Percentiles rank a stretch among this genome's conserved stretches.
phyloP scores from a whole-genome alignment of 1,140 invertebrate species.

The Drosophila novamexicana region DNA sequence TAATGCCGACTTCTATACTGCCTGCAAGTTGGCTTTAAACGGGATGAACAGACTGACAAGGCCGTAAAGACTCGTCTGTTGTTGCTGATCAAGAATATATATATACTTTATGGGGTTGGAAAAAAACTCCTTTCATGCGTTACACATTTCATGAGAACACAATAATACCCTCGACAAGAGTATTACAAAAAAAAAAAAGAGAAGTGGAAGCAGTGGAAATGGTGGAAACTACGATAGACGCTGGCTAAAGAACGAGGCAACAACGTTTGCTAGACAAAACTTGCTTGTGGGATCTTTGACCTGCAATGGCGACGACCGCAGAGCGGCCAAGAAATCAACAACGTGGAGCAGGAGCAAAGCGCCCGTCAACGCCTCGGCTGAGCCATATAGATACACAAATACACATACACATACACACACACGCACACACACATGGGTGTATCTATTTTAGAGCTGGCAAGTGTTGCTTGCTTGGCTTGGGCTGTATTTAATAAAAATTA shows the following conservation, averaged over 20 bases:
- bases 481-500: slow-evolving; percentile 70
- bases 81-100: too few species aligned
- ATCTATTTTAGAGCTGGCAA: slow-evolving; percentile 60
- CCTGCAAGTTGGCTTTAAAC: too few species aligned
- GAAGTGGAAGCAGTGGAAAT: slow-evolving; percentile 59
- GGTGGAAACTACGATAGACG: slow-evolving; percentile 56
- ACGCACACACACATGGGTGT: slow-evolving; percentile 18
- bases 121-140: too few species aligned
- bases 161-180: too few species aligned
- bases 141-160: too few species aligned
- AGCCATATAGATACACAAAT: slow-evolving; percentile 48
- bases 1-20: too few species aligned
- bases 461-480: slow-evolving; percentile 37
- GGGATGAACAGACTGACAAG: too few species aligned
- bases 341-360: slow-evolving; percentile 60
- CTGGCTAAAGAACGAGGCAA: slow-evolving; percentile 42
- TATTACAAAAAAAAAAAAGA: background rate
- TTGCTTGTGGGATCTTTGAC: slow-evolving; percentile 81
- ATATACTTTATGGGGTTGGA: too few species aligned
- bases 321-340: slow-evolving; percentile 53
- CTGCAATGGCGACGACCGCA: slow-evolving; percentile 75
- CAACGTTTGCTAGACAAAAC: slow-evolving; percentile 77
- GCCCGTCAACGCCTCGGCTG: slow-evolving; percentile 57
- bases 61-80: too few species aligned
- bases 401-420: slow-evolving; percentile 12